These are phyloP conservation scores for Drosophila sucinea DNA, from an alignment of 1,140 invertebrate genomes.

Conservation along the genomic window DNA sequence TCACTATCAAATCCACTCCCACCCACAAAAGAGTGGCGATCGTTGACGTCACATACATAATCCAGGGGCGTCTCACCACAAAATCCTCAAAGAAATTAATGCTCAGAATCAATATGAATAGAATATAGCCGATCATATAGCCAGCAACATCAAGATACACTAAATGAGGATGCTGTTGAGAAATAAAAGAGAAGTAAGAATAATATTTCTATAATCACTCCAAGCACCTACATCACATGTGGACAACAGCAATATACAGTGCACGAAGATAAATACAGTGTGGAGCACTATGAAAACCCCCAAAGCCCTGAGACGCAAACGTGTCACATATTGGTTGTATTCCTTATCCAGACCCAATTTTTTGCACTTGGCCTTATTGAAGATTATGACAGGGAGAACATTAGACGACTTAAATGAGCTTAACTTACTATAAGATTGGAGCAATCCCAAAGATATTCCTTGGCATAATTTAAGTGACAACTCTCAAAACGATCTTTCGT, in stretches of 20 bases:
- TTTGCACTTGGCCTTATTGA: slow-evolving; percentile 37
- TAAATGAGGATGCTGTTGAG: neutral
- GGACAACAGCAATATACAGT: neutral
- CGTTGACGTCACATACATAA: slow-evolving; percentile 83
- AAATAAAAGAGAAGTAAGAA: neutral
- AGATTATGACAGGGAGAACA: too few species aligned
- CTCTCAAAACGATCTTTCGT: too few species aligned
- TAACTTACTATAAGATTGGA: neutral
- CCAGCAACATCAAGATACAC: slow-evolving; percentile 69
- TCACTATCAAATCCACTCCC: slow-evolving; percentile 83
- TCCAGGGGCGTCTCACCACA: slow-evolving; percentile 76
- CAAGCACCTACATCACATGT: slow-evolving; percentile 13
- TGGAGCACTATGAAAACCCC: slow-evolving; percentile 38
- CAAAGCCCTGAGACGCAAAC: slow-evolving; percentile 36
- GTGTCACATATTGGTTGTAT: slow-evolving; percentile 36
- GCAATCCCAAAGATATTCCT: slow-evolving; percentile 19
- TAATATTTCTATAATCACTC: neutral
- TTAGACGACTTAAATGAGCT: neutral
- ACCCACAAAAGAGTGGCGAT: slow-evolving; percentile 66
- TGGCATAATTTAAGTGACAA: slow-evolving; percentile 22
- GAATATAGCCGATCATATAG: slow-evolving; percentile 74
- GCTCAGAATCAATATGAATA: slow-evolving; percentile 82
- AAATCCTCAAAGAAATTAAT: slow-evolving; percentile 83
- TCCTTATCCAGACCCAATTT: slow-evolving; percentile 44
- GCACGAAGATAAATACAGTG: neutral